phyloP scores from a whole-genome alignment of 2,888 invertebrate genomes.

The Hermodice carunculata region DNA sequence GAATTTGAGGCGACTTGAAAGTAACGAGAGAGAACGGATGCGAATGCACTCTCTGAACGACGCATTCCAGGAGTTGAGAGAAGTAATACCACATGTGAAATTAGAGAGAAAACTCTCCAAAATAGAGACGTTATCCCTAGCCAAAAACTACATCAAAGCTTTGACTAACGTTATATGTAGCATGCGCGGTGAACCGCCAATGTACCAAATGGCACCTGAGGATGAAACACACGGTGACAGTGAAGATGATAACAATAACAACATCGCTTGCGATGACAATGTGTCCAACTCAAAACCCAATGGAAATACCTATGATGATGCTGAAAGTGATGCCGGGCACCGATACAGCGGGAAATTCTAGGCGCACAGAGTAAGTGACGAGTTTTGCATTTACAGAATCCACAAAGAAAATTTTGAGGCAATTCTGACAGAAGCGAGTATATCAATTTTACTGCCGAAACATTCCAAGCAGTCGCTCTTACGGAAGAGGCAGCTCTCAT shows the following conservation, averaged over 20 bases:
- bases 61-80: conserved; percentile 88
- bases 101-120: conserved; percentile 87
- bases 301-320: too few species aligned
- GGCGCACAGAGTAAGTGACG: too few species aligned
- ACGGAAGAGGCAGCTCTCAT: too few species aligned
- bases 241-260: neutral
- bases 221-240: too few species aligned
- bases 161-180: conserved; percentile 88
- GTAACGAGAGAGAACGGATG: conserved; percentile 91
- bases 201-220: conserved; percentile 72
- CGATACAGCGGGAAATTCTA: too few species aligned
- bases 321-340: too few species aligned
- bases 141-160: conserved; percentile 91
- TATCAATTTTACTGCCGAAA: too few species aligned
- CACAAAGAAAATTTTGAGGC: too few species aligned
- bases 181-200: conserved; percentile 81
- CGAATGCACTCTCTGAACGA: conserved; percentile 93
- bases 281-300: too few species aligned
- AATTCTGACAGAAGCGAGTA: too few species aligned
- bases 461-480: too few species aligned
- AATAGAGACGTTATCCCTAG: conserved; percentile 88
- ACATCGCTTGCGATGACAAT: neutral
- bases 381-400: too few species aligned
- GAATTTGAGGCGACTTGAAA: conserved; percentile 87
- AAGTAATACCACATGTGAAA: conserved; percentile 89